These are phyloP conservation scores for Agapornis roseicollis DNA, from an alignment of 2,113 vertebrate species.

Conservation along the genomic window DNA sequence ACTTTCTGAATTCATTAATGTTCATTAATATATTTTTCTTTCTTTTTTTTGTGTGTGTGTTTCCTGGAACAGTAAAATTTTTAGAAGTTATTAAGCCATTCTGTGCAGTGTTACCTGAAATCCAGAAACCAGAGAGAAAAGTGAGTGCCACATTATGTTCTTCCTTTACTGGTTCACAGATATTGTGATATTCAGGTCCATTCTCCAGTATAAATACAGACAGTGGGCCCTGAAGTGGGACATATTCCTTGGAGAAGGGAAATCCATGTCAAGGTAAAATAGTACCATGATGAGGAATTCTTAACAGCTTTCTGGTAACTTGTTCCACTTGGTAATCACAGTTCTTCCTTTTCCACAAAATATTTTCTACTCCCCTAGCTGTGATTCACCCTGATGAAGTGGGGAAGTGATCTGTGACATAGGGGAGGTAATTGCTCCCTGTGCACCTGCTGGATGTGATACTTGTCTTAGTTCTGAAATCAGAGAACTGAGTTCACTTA, in stretches of 20 bases:
- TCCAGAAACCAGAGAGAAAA: conserved; percentile 84
- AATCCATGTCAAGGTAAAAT: not conserved
- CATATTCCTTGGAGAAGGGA: not conserved
- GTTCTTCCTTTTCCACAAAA: not conserved
- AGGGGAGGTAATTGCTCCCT: not conserved
- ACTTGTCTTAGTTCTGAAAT: not conserved
- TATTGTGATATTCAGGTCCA: not conserved
- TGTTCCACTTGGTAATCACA: not conserved
- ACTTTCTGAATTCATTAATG: not conserved
- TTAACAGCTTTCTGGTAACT: not conserved
- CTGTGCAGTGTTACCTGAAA: conserved; percentile 82
- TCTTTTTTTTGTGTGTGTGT: not conserved
- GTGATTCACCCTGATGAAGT: not conserved
- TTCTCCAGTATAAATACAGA: not conserved
- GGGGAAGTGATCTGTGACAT: not conserved
- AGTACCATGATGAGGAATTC: not conserved
- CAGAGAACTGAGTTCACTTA: not conserved
- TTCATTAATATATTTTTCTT: not conserved
- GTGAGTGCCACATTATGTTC: conserved; percentile 56
- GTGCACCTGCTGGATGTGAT: not conserved
- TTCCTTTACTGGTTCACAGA: not conserved
- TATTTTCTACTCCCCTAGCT: not conserved
- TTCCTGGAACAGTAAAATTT: conserved; percentile 77
- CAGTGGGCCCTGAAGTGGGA: not conserved
- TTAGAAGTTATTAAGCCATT: conserved; percentile 85